Conservation (phyloP, 35 echinoderm and acorn worm species). For the Heliocidaris tuberculata region DNA sequence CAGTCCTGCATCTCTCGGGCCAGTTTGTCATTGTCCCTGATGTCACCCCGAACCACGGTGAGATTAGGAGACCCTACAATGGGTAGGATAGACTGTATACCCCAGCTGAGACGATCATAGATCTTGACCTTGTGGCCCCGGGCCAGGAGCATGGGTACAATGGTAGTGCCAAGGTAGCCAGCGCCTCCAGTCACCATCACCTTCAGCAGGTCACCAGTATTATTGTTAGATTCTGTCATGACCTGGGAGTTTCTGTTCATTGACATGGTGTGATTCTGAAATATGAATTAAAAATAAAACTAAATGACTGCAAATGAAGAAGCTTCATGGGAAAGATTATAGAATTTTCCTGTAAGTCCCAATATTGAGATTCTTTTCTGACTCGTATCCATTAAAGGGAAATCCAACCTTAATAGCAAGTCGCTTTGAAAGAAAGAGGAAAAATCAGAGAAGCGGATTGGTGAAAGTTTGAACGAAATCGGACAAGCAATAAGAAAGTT, state of each 20-base stretch:
- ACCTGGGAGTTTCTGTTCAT: not conserved
- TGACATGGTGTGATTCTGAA: not conserved
- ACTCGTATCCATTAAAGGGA: too few species aligned
- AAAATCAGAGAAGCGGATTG: too few species aligned
- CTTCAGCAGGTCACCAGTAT: constrained; percentile 2
- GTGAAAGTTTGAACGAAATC: too few species aligned
- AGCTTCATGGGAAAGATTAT: too few species aligned
- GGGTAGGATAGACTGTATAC: constrained; percentile 48
- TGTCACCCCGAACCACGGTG: constrained; percentile 57
- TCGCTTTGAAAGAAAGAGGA: too few species aligned
- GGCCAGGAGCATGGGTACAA: constrained; percentile 67
- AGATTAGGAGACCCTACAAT: constrained; percentile 59
- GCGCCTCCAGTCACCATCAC: constrained; percentile 78
- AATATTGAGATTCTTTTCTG: too few species aligned
- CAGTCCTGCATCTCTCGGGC: constrained; percentile 55
- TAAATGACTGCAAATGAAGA: not conserved
- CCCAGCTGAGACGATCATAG: constrained; percentile 70
- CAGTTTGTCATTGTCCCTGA: constrained; percentile 41
- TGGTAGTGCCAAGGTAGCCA: constrained; percentile 68
- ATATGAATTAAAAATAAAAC: not conserved
- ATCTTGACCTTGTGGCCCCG: constrained; percentile 61
- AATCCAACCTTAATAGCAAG: too few species aligned
- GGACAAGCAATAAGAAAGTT: too few species aligned
- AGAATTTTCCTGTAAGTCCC: too few species aligned
- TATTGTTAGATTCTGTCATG: not conserved